phyloP scores from a whole-genome alignment of 53 echinoderm and acorn worm species.

The Actinopyga echinites region DNA sequence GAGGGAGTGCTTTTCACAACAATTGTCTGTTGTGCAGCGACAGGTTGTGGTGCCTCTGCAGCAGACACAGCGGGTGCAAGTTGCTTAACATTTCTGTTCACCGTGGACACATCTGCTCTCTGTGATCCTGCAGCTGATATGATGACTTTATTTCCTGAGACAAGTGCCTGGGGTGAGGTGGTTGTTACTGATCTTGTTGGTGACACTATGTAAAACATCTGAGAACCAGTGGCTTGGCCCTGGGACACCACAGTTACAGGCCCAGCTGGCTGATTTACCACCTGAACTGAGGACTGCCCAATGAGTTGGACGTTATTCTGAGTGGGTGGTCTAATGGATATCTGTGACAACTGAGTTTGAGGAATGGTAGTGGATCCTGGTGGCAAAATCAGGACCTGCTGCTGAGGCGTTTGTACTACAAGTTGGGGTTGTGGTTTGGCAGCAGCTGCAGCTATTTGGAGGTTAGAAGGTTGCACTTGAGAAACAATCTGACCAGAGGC shows the following conservation, averaged over 20 bases:
- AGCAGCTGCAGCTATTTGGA: slow-evolving; percentile 2
- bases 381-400: slow-evolving; percentile 34
- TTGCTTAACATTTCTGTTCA: neutral
- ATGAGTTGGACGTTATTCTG: slow-evolving; percentile 20
- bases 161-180: neutral
- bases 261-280: slow-evolving; percentile 9
- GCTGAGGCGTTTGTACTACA: slow-evolving; percentile 19
- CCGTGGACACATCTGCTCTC: neutral
- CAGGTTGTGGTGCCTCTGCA: neutral
- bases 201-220: slow-evolving; percentile 42
- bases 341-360: slow-evolving; percentile 24
- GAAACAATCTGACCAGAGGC: neutral
- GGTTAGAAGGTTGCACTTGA: neutral
- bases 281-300: slow-evolving; percentile 20
- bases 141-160: slow-evolving; percentile 33
- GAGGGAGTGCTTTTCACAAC: slow-evolving; percentile 2
- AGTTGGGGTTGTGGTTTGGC: slow-evolving; percentile 27
- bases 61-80: neutral
- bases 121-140: neutral
- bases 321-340: slow-evolving; percentile 20
- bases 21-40: neutral
- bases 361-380: slow-evolving; percentile 16
- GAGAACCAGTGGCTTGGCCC: slow-evolving; percentile 8
- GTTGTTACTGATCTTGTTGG: slow-evolving; percentile 19
- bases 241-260: slow-evolving; percentile 31